These are phyloP conservation scores for Platysternon megacephalum DNA, from an alignment of 2,113 vertebrate species.

Conservation along the genomic window DNA sequence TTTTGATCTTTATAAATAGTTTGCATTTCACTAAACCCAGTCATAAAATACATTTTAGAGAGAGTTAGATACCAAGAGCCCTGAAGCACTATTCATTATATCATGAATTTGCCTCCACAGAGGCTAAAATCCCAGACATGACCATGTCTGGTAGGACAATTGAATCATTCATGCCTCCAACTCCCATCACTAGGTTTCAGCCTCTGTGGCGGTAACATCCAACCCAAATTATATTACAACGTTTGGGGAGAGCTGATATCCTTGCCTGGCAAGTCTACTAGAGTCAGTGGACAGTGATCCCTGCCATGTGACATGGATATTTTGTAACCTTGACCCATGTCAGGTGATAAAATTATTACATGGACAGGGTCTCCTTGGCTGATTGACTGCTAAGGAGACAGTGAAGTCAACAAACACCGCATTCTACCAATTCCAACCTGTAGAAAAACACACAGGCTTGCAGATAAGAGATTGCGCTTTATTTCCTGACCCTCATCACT, in stretches of 20 bases:
- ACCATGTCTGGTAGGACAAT: neutral
- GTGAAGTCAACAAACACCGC: neutral
- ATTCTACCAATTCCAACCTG: neutral
- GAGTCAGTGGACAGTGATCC: neutral
- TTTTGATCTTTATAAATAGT: neutral
- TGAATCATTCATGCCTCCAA: neutral
- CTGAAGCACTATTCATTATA: neutral
- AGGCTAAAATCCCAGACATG: neutral
- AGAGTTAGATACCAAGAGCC: neutral
- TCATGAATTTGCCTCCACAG: neutral
- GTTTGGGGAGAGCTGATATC: neutral
- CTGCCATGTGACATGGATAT: neutral
- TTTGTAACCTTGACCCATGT: neutral
- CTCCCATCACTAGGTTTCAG: neutral
- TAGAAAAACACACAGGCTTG: neutral
- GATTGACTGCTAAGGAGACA: neutral
- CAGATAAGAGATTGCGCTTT: neutral
- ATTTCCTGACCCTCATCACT: neutral
- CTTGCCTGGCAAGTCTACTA: neutral
- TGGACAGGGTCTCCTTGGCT: neutral
- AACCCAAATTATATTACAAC: neutral
- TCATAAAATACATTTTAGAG: neutral
- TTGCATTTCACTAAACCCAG: neutral
- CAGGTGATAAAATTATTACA: neutral
- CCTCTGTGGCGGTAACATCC: neutral